A percentile compares a stretch with the other conserved stretches of the same genome.
These are phyloP conservation scores for Xiphorhynchus elegans DNA, from an alignment of 2,113 vertebrate genomes.

Conservation along the genomic window DNA sequence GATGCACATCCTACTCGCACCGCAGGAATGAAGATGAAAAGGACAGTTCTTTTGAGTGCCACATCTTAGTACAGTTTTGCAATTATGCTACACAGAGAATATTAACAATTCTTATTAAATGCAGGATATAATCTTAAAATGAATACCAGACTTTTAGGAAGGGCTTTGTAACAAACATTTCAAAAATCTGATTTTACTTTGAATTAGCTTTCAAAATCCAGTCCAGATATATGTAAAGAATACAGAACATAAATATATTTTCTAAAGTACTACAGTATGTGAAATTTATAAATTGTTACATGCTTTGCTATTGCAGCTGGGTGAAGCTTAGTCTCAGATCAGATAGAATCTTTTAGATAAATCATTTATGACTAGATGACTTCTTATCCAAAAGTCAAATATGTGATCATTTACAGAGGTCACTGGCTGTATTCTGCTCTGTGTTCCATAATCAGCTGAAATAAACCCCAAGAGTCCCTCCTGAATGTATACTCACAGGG, in stretches of 20 bases:
- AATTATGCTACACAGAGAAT: slow-evolving; percentile 58
- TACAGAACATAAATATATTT: slow-evolving; percentile 56
- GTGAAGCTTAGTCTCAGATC: slow-evolving; percentile 48
- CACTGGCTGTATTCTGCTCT: slow-evolving; percentile 52
- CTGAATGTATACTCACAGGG: slow-evolving; percentile 51
- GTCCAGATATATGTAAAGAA: slow-evolving; percentile 33
- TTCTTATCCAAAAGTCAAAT: slow-evolving; percentile 68
- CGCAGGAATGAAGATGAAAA: slow-evolving; percentile 60
- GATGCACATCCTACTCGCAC: slow-evolving; percentile 39
- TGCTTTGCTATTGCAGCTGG: slow-evolving; percentile 32
- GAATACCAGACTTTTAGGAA: slow-evolving; percentile 60
- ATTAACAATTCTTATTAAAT: slow-evolving; percentile 64
- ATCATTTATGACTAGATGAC: slow-evolving; percentile 60
- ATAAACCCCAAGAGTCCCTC: slow-evolving; percentile 37
- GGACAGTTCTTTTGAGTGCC: slow-evolving; percentile 4
- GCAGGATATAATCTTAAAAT: slow-evolving; percentile 47
- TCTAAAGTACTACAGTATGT: slow-evolving; percentile 54
- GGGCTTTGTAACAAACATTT: slow-evolving; percentile 45
- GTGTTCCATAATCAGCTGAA: slow-evolving; percentile 58
- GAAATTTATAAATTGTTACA: slow-evolving; percentile 52
- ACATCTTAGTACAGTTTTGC: slow-evolving; percentile 45
- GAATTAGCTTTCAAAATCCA: slow-evolving; percentile 53
- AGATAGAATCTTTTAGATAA: slow-evolving; percentile 60
- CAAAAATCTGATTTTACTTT: slow-evolving; percentile 66
- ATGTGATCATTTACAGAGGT: slow-evolving; percentile 70